phyloP scores from a whole-genome alignment of 1,140 invertebrate genomes.

The Drosophila takahashii region DNA sequence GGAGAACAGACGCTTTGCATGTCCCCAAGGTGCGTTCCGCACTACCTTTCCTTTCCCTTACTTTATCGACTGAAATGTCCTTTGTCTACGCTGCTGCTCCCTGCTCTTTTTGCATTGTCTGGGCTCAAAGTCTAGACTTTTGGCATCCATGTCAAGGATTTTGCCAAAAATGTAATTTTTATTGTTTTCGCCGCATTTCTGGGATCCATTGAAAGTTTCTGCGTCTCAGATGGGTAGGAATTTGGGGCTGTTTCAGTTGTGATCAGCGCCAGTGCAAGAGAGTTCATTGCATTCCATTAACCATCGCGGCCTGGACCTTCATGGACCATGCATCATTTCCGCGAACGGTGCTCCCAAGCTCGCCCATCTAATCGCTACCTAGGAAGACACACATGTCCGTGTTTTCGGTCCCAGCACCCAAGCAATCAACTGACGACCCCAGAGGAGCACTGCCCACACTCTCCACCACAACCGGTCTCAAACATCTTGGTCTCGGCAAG shows the following conservation, averaged over 20 bases:
- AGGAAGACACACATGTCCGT: slow-evolving; percentile 46
- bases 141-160: slow-evolving; percentile 72
- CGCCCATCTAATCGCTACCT: slow-evolving; percentile 61
- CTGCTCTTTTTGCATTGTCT: slow-evolving; percentile 56
- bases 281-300: slow-evolving; percentile 51
- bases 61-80: neutral
- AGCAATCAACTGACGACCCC: slow-evolving; percentile 56
- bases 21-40: slow-evolving; percentile 47
- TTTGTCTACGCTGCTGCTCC: slow-evolving; percentile 24
- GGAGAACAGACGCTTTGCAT: slow-evolving; percentile 52
- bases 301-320: slow-evolving; percentile 21
- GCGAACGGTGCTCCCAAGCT: slow-evolving; percentile 16
- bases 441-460: slow-evolving; percentile 47
- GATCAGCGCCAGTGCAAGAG: slow-evolving; percentile 14
- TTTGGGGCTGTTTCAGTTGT: neutral
- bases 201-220: slow-evolving; percentile 35
- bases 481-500: slow-evolving; percentile 27
- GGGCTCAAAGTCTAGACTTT: slow-evolving; percentile 66
- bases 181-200: slow-evolving; percentile 60
- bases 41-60: slow-evolving; percentile 10
- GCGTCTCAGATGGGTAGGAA: slow-evolving; percentile 4
- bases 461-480: slow-evolving; percentile 11
- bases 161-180: slow-evolving; percentile 63
- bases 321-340: slow-evolving; percentile 31
- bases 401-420: slow-evolving; percentile 9